phyloP scores from a whole-genome alignment of 1,140 invertebrate genomes.

The Philotrypesis tridentata region DNA sequence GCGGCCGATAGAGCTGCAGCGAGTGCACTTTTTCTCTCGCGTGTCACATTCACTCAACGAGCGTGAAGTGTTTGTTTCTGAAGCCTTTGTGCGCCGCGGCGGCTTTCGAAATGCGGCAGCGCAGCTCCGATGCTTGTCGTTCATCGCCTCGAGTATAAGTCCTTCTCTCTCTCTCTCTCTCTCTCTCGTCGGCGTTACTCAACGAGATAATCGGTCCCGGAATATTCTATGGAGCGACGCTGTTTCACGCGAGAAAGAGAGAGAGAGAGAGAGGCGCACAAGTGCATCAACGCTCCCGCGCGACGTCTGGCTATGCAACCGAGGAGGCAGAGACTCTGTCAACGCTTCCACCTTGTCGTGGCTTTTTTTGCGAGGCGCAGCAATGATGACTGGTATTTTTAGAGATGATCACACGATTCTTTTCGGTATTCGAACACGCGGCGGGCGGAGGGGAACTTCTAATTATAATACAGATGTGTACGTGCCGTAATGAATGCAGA shows the following conservation, averaged over 20 bases:
- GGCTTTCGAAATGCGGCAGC: background rate
- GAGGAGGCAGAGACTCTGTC: background rate
- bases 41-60: background rate
- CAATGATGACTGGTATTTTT: constrained; percentile 12
- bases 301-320: background rate
- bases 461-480: constrained; percentile 12
- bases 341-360: background rate
- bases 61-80: background rate
- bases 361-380: background rate
- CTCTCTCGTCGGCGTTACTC: constrained; percentile 46
- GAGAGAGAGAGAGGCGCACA: too few species aligned
- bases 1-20: background rate
- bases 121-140: constrained; percentile 7
- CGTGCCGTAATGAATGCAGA: background rate
- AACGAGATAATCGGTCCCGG: constrained; percentile 45
- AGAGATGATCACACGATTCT: constrained; percentile 30
- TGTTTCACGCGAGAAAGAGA: background rate
- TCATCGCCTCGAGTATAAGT: constrained; percentile 33
- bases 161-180: too few species aligned
- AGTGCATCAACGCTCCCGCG: constrained; percentile 6
- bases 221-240: constrained; percentile 20
- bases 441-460: background rate
- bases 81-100: background rate
- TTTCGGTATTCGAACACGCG: background rate
- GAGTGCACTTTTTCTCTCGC: background rate